Conservation (phyloP, 2,888 invertebrate genomes). For the Pachydiplax longipennis region DNA sequence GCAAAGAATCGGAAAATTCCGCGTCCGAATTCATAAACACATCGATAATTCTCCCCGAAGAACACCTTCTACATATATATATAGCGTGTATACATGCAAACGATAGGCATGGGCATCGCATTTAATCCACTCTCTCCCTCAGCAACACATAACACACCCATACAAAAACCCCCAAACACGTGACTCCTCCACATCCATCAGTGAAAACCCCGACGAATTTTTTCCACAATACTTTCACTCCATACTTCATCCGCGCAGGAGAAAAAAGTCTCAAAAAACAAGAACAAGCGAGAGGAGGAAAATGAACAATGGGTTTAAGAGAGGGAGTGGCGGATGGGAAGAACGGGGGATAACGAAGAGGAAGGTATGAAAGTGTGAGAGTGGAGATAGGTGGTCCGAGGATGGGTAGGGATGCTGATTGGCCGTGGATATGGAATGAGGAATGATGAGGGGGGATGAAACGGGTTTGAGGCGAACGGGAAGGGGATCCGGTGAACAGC, state of each 20-base stretch:
- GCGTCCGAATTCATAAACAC: too few species aligned
- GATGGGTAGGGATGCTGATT: slow-evolving; percentile 23
- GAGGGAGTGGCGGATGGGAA: not conserved
- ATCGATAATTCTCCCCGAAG: too few species aligned
- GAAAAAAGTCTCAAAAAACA: not conserved
- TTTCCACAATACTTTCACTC: too few species aligned
- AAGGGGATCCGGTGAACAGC: slow-evolving; percentile 22
- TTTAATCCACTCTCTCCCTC: too few species aligned
- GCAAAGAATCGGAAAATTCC: too few species aligned
- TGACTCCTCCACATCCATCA: too few species aligned
- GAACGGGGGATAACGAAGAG: not conserved
- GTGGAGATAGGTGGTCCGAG: not conserved
- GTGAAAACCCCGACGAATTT: too few species aligned
- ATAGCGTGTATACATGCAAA: too few species aligned
- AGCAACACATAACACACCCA: too few species aligned
- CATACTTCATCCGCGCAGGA: not conserved
- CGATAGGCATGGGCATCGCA: too few species aligned
- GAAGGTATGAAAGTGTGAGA: not conserved
- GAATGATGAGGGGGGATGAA: slow-evolving; percentile 17
- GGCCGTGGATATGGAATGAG: slow-evolving; percentile 17
- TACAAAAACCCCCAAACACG: too few species aligned
- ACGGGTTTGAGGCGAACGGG: slow-evolving; percentile 20
- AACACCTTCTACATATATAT: too few species aligned
- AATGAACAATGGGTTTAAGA: not conserved
- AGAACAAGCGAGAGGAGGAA: not conserved